These are phyloP conservation scores for Nymphicus hollandicus DNA, from an alignment of 2,113 vertebrate species.

Conservation along the genomic window DNA sequence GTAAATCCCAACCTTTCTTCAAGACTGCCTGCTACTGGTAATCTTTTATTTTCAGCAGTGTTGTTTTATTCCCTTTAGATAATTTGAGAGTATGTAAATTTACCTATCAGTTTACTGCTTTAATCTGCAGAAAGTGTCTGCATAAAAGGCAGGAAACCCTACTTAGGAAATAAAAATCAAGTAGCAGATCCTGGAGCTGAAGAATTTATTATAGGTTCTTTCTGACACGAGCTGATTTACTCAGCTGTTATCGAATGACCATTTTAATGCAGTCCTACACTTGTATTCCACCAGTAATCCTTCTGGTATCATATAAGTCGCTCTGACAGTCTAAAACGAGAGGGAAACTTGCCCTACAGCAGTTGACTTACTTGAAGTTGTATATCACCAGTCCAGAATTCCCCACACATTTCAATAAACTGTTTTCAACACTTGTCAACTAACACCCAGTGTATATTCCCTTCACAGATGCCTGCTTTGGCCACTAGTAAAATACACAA, in stretches of 20 bases:
- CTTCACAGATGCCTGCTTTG: background rate
- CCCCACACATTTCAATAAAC: background rate
- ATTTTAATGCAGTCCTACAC: background rate
- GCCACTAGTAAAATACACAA: background rate
- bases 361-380: background rate
- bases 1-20: background rate
- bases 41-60: background rate
- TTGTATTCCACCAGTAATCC: background rate
- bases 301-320: background rate
- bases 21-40: background rate
- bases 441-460: background rate
- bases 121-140: background rate
- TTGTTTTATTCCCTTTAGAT: background rate
- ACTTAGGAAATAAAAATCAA: background rate
- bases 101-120: background rate
- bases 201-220: background rate
- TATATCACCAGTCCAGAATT: background rate
- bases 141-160: background rate
- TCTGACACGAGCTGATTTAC: background rate
- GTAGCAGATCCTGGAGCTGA: background rate
- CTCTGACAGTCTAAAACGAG: background rate
- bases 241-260: fast-evolving
- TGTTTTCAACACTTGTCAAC: background rate
- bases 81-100: background rate
- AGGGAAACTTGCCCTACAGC: background rate